phyloP scores from a whole-genome alignment of 2,113 vertebrate species.

The Cyanoramphus novaezelandiae region DNA sequence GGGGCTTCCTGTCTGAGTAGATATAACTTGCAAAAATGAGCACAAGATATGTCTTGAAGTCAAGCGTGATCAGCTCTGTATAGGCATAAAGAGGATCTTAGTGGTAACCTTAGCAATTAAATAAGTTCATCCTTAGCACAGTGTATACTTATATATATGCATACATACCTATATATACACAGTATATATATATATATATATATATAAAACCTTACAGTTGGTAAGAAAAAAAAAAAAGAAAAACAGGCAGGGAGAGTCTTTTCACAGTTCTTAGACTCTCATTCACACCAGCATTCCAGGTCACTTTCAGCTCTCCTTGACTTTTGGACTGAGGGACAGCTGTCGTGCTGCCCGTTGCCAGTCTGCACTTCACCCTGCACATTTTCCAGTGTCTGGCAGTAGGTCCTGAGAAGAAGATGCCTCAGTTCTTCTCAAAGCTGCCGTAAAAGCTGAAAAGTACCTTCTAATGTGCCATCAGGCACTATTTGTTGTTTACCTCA shows the following conservation, averaged over 20 bases:
- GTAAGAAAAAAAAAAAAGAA: not conserved
- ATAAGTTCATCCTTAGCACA: not conserved
- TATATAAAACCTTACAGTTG: accelerated
- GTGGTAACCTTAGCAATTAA: not conserved
- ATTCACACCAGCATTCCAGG: not conserved
- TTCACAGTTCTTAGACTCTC: not conserved
- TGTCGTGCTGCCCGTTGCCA: not conserved
- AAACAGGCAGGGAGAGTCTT: not conserved
- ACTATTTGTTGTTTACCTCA: not conserved
- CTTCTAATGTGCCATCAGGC: not conserved
- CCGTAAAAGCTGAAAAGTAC: not conserved
- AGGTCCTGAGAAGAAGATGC: not conserved
- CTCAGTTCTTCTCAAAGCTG: not conserved
- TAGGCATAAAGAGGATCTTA: not conserved
- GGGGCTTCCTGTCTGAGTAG: not conserved
- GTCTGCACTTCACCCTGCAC: not conserved
- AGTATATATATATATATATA: not conserved
- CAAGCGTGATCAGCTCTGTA: not conserved
- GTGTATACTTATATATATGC: not conserved
- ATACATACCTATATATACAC: not conserved
- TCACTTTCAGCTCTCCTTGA: not conserved
- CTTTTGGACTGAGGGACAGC: not conserved
- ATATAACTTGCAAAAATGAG: not conserved
- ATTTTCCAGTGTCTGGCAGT: not conserved
- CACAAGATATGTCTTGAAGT: accelerated